Percentiles rank a stretch among this genome's conserved stretches.
Conservation (phyloP, 2,797 vertebrate species). For the Cryptoblepharus egeriae region DNA sequence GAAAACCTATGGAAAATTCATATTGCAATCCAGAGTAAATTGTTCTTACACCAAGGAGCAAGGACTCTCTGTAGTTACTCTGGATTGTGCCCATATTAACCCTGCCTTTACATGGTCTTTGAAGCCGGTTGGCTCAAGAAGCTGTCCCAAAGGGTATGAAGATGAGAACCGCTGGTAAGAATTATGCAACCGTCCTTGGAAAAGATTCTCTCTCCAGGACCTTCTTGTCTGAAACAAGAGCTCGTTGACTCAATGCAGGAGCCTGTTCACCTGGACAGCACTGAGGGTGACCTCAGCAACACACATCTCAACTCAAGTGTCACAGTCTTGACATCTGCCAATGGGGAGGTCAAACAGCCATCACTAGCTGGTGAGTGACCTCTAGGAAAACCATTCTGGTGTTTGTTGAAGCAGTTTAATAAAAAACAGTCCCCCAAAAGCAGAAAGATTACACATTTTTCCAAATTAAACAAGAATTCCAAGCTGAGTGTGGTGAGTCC, state of each 20-base stretch:
- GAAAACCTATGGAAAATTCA: too few relatives aligned
- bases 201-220: slow-evolving; percentile 15
- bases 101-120: not conserved
- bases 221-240: slow-evolving; percentile 43
- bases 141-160: not conserved
- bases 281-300: slow-evolving; percentile 47
- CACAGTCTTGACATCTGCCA: slow-evolving; percentile 47
- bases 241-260: slow-evolving; percentile 14
- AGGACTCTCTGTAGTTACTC: too few relatives aligned
- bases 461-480: slow-evolving; percentile 59
- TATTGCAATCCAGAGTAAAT: too few relatives aligned
- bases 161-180: not conserved
- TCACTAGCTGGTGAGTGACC: slow-evolving; percentile 54
- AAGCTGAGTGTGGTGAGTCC: slow-evolving; percentile 60
- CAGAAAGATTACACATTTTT: slow-evolving; percentile 61
- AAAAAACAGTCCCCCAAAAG: slow-evolving; percentile 56
- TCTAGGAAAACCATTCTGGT: slow-evolving; percentile 53
- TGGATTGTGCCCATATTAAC: too few relatives aligned
- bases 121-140: not conserved
- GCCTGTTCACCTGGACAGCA: slow-evolving; percentile 26
- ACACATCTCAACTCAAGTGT: slow-evolving; percentile 45
- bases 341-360: slow-evolving; percentile 46
- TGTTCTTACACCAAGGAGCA: too few relatives aligned
- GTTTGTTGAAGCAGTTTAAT: slow-evolving; percentile 46
- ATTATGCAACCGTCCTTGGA: not conserved